phyloP scores from a whole-genome alignment of 2,888 invertebrate species.

The Monopis laevigella region DNA sequence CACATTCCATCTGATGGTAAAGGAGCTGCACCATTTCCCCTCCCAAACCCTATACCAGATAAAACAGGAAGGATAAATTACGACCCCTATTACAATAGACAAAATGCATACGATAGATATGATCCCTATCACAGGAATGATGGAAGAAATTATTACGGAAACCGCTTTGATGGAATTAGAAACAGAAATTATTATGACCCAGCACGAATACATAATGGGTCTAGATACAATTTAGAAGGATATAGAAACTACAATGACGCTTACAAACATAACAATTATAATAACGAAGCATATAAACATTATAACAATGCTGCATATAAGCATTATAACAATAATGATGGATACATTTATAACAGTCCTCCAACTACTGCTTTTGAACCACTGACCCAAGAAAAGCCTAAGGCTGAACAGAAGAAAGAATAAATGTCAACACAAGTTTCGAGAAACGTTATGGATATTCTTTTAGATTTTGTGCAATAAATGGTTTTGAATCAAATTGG shows the following conservation, averaged over 20 bases:
- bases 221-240: slow-evolving; percentile 3
- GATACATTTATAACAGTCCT: slow-evolving; percentile 5
- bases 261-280: not conserved
- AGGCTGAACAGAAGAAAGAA: not conserved
- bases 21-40: slow-evolving; percentile 44
- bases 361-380: slow-evolving; percentile 2
- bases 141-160: slow-evolving; percentile 23
- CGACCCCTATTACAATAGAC: slow-evolving; percentile 25
- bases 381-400: slow-evolving; percentile 1
- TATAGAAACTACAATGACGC: slow-evolving; percentile 3
- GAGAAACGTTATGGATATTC: too few relatives aligned
- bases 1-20: slow-evolving; percentile 71
- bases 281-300: too few relatives aligned
- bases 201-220: slow-evolving; percentile 6
- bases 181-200: slow-evolving; percentile 14
- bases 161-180: slow-evolving; percentile 31
- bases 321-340: too few relatives aligned
- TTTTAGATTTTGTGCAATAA: too few relatives aligned
- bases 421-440: too few relatives aligned
- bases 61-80: slow-evolving; percentile 26
- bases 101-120: slow-evolving; percentile 21
- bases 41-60: slow-evolving; percentile 31
- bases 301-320: not conserved
- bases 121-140: slow-evolving; percentile 16
- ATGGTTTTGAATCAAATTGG: too few relatives aligned